Base-by-base conservation (phyloP, 2,888 invertebrate species). In the Brachyptera risi region DNA sequence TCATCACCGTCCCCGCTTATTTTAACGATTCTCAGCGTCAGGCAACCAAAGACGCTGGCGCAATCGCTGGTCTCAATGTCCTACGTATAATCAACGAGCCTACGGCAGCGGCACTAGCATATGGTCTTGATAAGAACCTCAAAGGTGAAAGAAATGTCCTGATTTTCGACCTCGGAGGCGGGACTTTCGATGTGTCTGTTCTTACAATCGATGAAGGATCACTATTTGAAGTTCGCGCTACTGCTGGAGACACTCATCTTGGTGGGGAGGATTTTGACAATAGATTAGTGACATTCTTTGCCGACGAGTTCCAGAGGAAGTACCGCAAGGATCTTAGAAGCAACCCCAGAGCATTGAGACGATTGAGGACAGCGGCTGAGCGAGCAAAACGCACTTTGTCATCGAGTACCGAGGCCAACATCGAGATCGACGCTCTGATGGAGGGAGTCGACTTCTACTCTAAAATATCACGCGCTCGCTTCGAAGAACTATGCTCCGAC, bases 401-500 rank as follows among this genome's bases (percentile, higher is more conserved):
- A 1, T 90, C 90, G 0, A 90, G 90, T 35, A 90, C 90, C n/a
- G 90, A 92, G 75, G 92, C 92, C 38, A 90, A 87, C 72, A 92
- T 97, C 71, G 96, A 97, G 80, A 95, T 97, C 67, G 96, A 97
- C 74, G 94, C 96, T 1, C 82, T 97, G 60, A 94, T 85, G 71
- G 96, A 97, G 75, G 96, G 96, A 65, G 7, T 94, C 68, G 97
- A 99, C 75, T 97, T 95, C 81, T 95, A 96, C 79, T 94, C 96
- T 0, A 91, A 88, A 57, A 90, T 98, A 73, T 96, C 96, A 15
- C 83, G 96, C 70, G 97, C 97, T 62, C 86, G 96, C 71, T 99
- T 98, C 75, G 98, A 99, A 76, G 97, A 97, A 75, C 81, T 99
- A 71, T 93, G 93, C 75, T 91, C 94, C 9, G 97, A 98, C 76